A percentile compares a stretch with the other conserved stretches of the same genome.
phyloP scores from a whole-genome alignment of 2,888 invertebrate species.

The Trichacis sp. region DNA sequence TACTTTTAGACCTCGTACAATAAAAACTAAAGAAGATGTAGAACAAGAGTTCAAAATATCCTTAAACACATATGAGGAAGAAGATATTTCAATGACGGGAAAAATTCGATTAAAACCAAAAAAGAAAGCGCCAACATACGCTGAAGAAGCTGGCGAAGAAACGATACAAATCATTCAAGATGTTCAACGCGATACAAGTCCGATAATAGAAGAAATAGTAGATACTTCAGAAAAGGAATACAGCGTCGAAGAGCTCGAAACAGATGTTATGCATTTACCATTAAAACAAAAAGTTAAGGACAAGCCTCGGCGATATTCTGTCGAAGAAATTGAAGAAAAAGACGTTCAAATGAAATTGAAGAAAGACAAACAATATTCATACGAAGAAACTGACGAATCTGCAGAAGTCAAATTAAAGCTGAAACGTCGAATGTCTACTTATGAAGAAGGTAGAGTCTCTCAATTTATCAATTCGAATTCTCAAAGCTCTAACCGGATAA shows the following conservation, averaged over 20 bases:
- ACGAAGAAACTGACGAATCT: conserved; percentile 74
- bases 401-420: conserved; percentile 79
- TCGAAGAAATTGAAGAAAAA: conserved; percentile 71
- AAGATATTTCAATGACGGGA: conserved; percentile 88
- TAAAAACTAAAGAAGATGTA: conserved; percentile 86
- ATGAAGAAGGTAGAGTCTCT: conserved; percentile 76
- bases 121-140: conserved; percentile 79
- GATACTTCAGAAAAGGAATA: conserved; percentile 75
- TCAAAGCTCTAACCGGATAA: too few species aligned
- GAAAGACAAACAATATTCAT: conserved; percentile 68
- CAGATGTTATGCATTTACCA: conserved; percentile 65
- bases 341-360: conserved; percentile 67
- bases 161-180: conserved; percentile 79
- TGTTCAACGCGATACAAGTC: conserved; percentile 74
- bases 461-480: too few species aligned
- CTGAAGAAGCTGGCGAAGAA: conserved; percentile 83
- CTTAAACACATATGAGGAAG: conserved; percentile 86
- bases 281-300: conserved; percentile 58
- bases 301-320: conserved; percentile 65
- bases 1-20: conserved; percentile 81
- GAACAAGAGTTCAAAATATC: conserved; percentile 92
- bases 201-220: conserved; percentile 76
- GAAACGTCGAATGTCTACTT: conserved; percentile 76
- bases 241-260: conserved; percentile 61
- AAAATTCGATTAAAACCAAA: conserved; percentile 82